Conservation (phyloP, 1,140 invertebrate species). For the Lasioglossum albipes region DNA sequence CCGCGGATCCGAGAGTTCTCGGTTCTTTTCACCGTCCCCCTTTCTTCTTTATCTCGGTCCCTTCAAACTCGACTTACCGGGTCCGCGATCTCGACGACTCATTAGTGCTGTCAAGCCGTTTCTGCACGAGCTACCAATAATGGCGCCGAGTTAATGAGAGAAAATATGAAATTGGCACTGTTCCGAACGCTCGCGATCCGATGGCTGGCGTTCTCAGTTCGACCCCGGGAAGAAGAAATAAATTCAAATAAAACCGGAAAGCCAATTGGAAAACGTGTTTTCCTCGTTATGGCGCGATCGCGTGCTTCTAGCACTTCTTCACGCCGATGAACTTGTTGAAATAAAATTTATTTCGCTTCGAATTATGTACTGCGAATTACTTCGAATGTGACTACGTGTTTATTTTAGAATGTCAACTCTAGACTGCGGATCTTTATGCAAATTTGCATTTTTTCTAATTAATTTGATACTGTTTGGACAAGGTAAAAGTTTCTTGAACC, state of each 20-base stretch:
- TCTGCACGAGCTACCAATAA: constrained; percentile 39
- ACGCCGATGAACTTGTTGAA: too few relatives aligned
- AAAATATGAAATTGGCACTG: constrained; percentile 51
- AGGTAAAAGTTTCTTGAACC: too few relatives aligned
- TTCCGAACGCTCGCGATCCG: neutral
- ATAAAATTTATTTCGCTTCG: too few relatives aligned
- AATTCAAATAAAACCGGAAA: neutral
- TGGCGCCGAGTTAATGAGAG: constrained; percentile 54
- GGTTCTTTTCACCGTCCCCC: constrained; percentile 9
- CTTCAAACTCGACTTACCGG: constrained; percentile 31
- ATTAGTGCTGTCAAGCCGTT: constrained; percentile 48
- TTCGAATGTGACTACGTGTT: too few relatives aligned
- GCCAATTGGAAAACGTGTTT: neutral
- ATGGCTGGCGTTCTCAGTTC: constrained; percentile 29
- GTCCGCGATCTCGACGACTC: constrained; percentile 37
- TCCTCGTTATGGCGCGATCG: too few relatives aligned
- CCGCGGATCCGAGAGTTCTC: constrained; percentile 6
- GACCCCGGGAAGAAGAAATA: constrained; percentile 29
- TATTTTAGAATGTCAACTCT: too few relatives aligned
- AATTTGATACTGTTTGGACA: too few relatives aligned
- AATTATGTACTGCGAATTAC: too few relatives aligned
- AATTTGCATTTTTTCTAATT: too few relatives aligned
- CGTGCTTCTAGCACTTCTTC: too few relatives aligned
- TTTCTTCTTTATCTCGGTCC: constrained; percentile 17
- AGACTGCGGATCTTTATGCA: too few relatives aligned